Base-by-base conservation (phyloP, 2,113 vertebrate genomes). In the Notothenia coriiceps region DNA sequence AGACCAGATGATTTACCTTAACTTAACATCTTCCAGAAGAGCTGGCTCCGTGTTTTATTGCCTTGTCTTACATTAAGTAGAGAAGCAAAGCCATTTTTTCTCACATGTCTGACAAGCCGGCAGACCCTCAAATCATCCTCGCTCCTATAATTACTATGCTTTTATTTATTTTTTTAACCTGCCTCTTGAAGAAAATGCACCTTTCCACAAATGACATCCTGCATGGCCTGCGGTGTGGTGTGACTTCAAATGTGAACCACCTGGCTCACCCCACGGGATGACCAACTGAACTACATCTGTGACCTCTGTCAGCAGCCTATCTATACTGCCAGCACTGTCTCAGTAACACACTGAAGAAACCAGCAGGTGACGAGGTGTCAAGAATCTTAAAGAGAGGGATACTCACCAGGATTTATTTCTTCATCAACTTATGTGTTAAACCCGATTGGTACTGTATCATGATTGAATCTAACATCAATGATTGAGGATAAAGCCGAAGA, bases 131-230 rank as follows among this genome's bases (percentile, higher is more conserved):
- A 11, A n/a, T 29, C 29, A 29, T 29, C 43, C 22, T 47, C n/a
- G 59, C 76, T 54, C 72, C 78, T 83, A 7, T 63, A 66, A 84
- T 83, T 84, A 77, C 55, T 67, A 15, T 9, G 46, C 12, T 51
- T 29, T 29, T 52, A 49, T 55, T 56, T 51, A 1, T 2, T 35
- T 6, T 20, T 74, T 73, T 69, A 61, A 69, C 52, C 67, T 59
- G 62, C 43, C 74, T 77, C 20, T 74, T 33, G 40, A 66, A 51
- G 70, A 87, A 74, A 83, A 88, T 3, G 6, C 82, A 68, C 49
- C 71, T 78, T 70, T 72, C 55, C 22, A 44, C 47, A 72, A 85
- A 85, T 75, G 8, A 74, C 13, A 85, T 66, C 71, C 59, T 77
- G 11, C 4, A 10, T 11, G n/a, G 10, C 22, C 33, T 0, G 46